A percentile compares a stretch with the other conserved stretches of the same genome.
phyloP scores from a whole-genome alignment of 1,140 invertebrate species.

The Sycophila sp. region DNA sequence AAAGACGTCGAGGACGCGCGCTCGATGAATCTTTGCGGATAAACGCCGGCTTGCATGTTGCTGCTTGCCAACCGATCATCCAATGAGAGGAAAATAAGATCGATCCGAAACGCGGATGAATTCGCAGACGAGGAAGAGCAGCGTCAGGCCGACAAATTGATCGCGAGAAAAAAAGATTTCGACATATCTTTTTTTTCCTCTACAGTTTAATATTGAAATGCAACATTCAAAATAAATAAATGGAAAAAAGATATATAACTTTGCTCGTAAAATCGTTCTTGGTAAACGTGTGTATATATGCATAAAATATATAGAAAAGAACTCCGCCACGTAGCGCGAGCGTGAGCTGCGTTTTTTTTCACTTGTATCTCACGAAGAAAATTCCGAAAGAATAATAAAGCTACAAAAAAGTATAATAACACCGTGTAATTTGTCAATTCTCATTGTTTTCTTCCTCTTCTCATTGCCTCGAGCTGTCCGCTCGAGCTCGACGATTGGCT shows the following conservation, averaged over 20 bases:
- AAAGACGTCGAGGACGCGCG: background rate
- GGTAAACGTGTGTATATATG: constrained; percentile 37
- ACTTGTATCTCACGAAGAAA: constrained; percentile 32
- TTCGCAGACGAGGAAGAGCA: background rate
- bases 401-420: constrained; percentile 21
- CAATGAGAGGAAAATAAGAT: no score
- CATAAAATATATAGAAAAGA: constrained; percentile 30
- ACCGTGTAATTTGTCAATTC: constrained; percentile 14
- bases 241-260: constrained; percentile 6
- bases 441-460: no score
- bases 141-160: background rate
- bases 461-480: no score
- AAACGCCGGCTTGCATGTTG: constrained; percentile 28
- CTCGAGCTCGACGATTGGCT: no score
- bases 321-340: constrained; percentile 31
- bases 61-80: constrained; percentile 1
- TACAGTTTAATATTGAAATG: no score
- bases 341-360: constrained; percentile 36
- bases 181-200: constrained; percentile 12
- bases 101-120: background rate
- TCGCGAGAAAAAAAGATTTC: constrained; percentile 3
- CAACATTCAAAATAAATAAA: no score
- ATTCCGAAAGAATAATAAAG: constrained; percentile 34
- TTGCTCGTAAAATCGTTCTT: constrained; percentile 35
- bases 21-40: background rate